Evolutionary conservation across 1,140 invertebrate species (phyloP), one percentile per base, ranked within the genome.

Genomic region (Dendroctonus valens): DNA sequence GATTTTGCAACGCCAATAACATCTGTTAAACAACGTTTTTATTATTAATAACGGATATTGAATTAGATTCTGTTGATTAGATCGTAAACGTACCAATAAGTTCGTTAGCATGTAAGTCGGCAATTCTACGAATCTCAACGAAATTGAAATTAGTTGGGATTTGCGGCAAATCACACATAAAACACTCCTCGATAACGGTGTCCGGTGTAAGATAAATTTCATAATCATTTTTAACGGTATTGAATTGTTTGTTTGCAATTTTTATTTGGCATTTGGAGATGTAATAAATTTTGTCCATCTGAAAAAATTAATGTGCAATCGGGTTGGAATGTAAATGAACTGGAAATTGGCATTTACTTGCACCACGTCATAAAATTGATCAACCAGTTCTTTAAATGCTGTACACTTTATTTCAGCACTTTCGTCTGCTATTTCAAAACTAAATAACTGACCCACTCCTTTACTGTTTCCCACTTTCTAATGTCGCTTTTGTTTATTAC

Each of bases 371-470:
- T 89, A 97, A 77, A 88, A 98, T 76, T 92, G 94, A 74, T 98
- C 96, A 69, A 90, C 91, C 72, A 89, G 83, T 64, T 93, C 91
- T 74, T 88, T 94, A 76, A 99, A 99, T 6, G 87, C 96, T 3
- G 96, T 97, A 12, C 91, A 91, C 62, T 93, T 82, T 61, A 99
- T 98, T 81, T 98, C 95, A 7, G 95, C 96, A 72, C 87, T 92
- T 70, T 97, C 92, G 81, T 99, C 98, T 55, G 93, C 80, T 0
- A 99, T 79, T 79, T 95, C 93, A 79, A 98, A 89, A 70, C 86
- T 93, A 76, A 99, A 99, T 0, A 99, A 81, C 77, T 94, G 94
- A 0, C 96, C 97, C 81, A 96, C 92, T 0, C 96, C 95, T 55
- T 86, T 84, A 0, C 93, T 89, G 80, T 98, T 99, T 86, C 93